Evolutionary conservation across 2,888 invertebrate genomes (phyloP), one percentile per base, ranked within the genome.

Genomic region (Drosophila colorata): DNA sequence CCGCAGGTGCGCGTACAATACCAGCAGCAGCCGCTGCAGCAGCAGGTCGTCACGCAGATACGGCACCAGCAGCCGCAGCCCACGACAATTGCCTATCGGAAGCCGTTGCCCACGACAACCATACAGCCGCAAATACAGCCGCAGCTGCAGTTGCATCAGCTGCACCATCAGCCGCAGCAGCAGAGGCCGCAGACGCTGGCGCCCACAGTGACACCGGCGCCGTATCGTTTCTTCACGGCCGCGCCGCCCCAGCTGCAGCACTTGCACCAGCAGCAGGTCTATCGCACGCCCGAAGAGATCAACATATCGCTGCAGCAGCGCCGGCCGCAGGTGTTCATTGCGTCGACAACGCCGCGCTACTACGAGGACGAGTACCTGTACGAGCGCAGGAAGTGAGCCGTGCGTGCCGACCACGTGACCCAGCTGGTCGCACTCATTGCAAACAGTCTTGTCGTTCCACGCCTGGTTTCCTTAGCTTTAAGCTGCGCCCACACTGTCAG

Each of bases 291-390:
- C 4, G 97, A 97, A 91, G 97, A 97, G 90, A 96, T 97, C 51
- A 97, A 97, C 91, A 97, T 97, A 81, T 96, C 97, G 4, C 93
- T 97, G 52, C 95, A 95, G 68, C 97, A 97, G 90, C 94, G 97
- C 89, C 94, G 97, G 85, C 96, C 97, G 14, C 90, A 92, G 61
- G 93, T 93, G 40, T 91, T 89, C 49, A 90, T 92, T 48, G 90
- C 91, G 63, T 91, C 93, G 37, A 89, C 91, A 73, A 92, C 93
- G 79, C 91, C 91, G 56, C 90, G 91, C 57, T 92, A 92, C 76
- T 91, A 90, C 60, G 92, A 92, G 68, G 91, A 92, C 63, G 92
- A 92, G 67, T 92, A 92, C 74, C 87, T 91, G 60, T 92, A 92
- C 68, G 92, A 92, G 68, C 87, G 92, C 74, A 89, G 91, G 81